phyloP scores from a whole-genome alignment of 2,797 vertebrate genomes.

The Brachyalestes nurse region DNA sequence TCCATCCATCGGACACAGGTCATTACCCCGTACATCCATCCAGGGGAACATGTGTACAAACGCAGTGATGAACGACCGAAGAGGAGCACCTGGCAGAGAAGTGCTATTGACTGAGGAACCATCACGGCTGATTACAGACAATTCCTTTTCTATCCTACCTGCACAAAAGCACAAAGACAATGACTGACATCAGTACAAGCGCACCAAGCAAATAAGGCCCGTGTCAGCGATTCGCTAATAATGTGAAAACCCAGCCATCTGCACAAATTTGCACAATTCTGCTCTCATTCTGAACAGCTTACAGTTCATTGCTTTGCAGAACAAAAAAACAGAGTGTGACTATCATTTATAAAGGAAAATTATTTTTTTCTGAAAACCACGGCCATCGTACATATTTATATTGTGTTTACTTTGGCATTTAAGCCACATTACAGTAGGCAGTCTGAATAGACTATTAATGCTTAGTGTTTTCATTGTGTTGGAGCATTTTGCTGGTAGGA shows the following conservation, averaged over 20 bases:
- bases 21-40: slow-evolving; percentile 54
- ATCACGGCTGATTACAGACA: slow-evolving; percentile 31
- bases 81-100: slow-evolving; percentile 41
- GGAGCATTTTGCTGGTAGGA: slow-evolving; percentile 41
- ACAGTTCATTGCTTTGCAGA: background rate
- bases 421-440: background rate
- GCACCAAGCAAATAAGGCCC: slow-evolving; percentile 11
- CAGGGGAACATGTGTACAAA: slow-evolving; percentile 55
- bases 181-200: slow-evolving; percentile 14
- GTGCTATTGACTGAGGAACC: slow-evolving; percentile 42
- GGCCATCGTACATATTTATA: slow-evolving; percentile 34
- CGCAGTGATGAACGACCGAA: slow-evolving; percentile 36
- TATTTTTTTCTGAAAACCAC: background rate
- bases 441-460: slow-evolving; percentile 9
- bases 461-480: slow-evolving; percentile 29
- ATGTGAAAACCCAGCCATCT: slow-evolving; percentile 19
- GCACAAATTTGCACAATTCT: slow-evolving; percentile 11
- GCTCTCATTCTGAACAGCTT: slow-evolving; percentile 26
- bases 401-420: slow-evolving; percentile 12
- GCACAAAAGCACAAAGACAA: slow-evolving; percentile 28
- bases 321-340: background rate
- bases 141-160: slow-evolving; percentile 26
- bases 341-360: slow-evolving; percentile 29
- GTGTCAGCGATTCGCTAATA: slow-evolving; percentile 31
- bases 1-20: slow-evolving; percentile 55